A percentile compares a stretch with the other conserved stretches of the same genome.
These are phyloP conservation scores for Puma concolor DNA, from an alignment of 2,113 vertebrate genomes.

Conservation along the genomic window DNA sequence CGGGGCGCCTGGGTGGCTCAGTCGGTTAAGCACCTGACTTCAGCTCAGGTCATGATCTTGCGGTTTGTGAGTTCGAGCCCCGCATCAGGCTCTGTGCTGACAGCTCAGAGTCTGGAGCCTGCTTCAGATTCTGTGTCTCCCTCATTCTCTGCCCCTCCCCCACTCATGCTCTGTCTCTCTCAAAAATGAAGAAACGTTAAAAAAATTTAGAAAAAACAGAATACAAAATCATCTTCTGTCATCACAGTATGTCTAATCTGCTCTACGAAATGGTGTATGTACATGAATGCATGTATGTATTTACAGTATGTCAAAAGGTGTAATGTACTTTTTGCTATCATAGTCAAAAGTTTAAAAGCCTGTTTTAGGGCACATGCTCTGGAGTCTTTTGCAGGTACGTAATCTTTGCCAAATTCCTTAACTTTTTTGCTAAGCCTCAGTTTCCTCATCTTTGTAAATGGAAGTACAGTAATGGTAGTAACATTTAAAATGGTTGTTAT, in stretches of 20 bases:
- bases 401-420: neutral
- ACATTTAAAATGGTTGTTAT: neutral
- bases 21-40: no score
- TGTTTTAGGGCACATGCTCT: neutral
- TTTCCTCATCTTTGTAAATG: conserved; percentile 23
- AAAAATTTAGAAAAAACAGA: neutral
- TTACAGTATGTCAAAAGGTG: neutral
- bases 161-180: no score
- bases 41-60: no score
- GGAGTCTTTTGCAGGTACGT: neutral
- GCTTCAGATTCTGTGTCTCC: no score
- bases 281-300: neutral
- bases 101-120: no score
- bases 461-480: neutral
- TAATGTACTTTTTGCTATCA: neutral
- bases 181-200: no score
- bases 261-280: neutral
- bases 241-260: neutral
- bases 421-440: neutral
- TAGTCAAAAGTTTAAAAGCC: neutral
- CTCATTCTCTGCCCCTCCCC: no score
- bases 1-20: no score
- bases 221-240: neutral
- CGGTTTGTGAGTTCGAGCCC: no score
- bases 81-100: no score